Evolutionary conservation across 2,888 invertebrate species (phyloP).

Genomic region (Spatulosminthurus flaviceps): DNA sequence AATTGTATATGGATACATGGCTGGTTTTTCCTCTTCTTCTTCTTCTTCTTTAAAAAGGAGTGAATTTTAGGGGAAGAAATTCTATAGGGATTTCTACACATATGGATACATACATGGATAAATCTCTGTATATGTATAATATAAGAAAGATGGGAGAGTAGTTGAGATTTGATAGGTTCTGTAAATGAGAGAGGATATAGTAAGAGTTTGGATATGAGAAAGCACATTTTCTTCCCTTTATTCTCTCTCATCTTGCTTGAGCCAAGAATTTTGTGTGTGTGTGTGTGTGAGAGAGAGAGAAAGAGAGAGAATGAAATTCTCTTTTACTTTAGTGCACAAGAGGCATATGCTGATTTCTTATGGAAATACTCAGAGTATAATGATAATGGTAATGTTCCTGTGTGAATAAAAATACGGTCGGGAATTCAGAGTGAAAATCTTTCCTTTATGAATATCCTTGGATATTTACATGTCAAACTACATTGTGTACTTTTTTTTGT

Average conservation of each 20-base stretch:
- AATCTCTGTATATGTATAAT: too few species aligned
- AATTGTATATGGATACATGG: too few species aligned
- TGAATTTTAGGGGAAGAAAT: too few species aligned
- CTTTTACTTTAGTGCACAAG: slow-evolving; percentile 31
- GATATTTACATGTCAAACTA: slow-evolving; percentile 40
- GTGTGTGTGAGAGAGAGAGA: neutral
- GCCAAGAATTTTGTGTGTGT: slow-evolving; percentile 35
- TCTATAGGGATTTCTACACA: too few species aligned
- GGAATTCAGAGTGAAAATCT: slow-evolving; percentile 39
- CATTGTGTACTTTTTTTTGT: slow-evolving; percentile 20
- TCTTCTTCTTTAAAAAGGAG: too few species aligned
- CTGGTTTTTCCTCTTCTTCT: too few species aligned
- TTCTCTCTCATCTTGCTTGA: slow-evolving; percentile 25
- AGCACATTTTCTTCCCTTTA: slow-evolving; percentile 12
- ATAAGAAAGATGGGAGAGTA: too few species aligned
- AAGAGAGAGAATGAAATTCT: neutral
- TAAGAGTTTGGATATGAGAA: slow-evolving; percentile 11
- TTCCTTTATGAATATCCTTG: slow-evolving; percentile 45
- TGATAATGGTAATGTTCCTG: slow-evolving; percentile 46
- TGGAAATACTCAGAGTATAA: slow-evolving; percentile 42
- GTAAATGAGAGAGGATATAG: too few species aligned
- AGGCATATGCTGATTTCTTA: slow-evolving; percentile 44
- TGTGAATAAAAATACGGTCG: slow-evolving; percentile 46
- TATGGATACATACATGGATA: too few species aligned
- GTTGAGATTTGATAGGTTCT: too few species aligned